phyloP scores from a whole-genome alignment of 2,113 vertebrate genomes.

The Ahaetulla prasina region DNA sequence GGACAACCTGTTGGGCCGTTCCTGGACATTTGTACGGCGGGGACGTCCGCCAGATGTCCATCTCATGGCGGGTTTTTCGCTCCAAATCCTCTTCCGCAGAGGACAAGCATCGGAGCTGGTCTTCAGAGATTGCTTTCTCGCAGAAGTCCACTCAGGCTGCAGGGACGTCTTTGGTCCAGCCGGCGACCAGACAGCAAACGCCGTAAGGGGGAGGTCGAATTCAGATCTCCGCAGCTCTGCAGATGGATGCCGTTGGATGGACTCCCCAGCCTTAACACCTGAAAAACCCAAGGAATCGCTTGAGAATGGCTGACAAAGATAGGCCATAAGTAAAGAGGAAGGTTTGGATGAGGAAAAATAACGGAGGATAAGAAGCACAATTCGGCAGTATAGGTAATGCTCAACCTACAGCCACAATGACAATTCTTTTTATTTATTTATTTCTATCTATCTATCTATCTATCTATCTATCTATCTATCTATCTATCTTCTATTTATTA shows the following conservation, averaged over 20 bases:
- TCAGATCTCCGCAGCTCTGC: conserved; percentile 92
- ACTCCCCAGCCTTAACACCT: conserved; percentile 74
- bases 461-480: too few species aligned
- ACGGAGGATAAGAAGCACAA: neutral
- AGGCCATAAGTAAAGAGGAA: neutral
- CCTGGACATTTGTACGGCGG: neutral
- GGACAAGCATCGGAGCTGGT: neutral
- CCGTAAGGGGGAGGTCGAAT: conserved; percentile 82
- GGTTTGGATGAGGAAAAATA: neutral
- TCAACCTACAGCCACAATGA: too few species aligned
- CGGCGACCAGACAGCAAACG: conserved; percentile 71
- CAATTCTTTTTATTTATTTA: too few species aligned
- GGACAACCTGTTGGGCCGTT: too few species aligned
- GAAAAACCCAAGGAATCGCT: rapidly evolving
- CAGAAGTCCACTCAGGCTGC: conserved; percentile 79
- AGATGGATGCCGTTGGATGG: conserved; percentile 83
- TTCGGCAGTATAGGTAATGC: too few species aligned
- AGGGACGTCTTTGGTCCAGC: conserved; percentile 66
- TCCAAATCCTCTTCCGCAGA: neutral
- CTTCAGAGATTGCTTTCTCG: conserved; percentile 78
- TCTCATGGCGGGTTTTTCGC: neutral
- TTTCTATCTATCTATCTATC: too few species aligned
- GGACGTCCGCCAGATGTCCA: neutral
- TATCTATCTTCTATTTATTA: too few species aligned
- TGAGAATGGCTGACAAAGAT: neutral